Conservation (phyloP, 1,140 invertebrate genomes). For the Macrocentrus cingulum region DNA sequence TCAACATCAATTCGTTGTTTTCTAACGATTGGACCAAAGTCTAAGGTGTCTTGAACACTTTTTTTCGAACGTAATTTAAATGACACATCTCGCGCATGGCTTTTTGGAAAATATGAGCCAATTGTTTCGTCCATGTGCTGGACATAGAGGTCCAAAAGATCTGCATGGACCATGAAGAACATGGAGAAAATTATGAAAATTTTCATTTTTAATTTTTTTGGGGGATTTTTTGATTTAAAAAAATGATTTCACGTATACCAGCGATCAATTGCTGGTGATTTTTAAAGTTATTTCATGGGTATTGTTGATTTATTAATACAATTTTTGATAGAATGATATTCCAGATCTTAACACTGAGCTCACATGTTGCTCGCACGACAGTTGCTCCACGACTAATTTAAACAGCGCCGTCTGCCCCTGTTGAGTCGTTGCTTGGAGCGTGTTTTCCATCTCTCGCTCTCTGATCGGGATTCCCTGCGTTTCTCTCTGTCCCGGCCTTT, state of each 20-base stretch:
- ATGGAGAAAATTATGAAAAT: conserved; percentile 33
- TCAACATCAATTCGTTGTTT: conserved; percentile 48
- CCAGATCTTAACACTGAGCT: not conserved
- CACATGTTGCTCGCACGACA: conserved; percentile 52
- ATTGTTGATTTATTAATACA: too few relatives aligned
- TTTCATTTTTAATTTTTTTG: conserved; percentile 26
- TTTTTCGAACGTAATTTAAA: conserved; percentile 34
- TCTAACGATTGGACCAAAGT: conserved; percentile 37
- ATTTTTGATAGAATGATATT: too few relatives aligned
- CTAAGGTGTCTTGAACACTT: conserved; percentile 33
- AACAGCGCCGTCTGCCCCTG: conserved; percentile 53
- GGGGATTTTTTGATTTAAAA: not conserved
- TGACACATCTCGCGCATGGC: conserved; percentile 26
- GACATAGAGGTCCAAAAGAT: conserved; percentile 53
- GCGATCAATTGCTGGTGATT: too few relatives aligned
- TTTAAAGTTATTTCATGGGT: too few relatives aligned
- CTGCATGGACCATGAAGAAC: conserved; percentile 35
- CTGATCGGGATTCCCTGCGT: not conserved
- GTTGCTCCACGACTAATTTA: conserved; percentile 59
- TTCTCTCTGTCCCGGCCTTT: not conserved
- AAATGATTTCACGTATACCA: not conserved
- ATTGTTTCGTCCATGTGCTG: conserved; percentile 56
- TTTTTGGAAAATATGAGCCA: conserved; percentile 40
- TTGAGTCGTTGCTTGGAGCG: conserved; percentile 12
- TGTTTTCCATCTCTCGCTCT: not conserved